These are phyloP conservation scores for Rhorus exstirpatorius DNA, from an alignment of 2,888 invertebrate species.

Conservation along the genomic window DNA sequence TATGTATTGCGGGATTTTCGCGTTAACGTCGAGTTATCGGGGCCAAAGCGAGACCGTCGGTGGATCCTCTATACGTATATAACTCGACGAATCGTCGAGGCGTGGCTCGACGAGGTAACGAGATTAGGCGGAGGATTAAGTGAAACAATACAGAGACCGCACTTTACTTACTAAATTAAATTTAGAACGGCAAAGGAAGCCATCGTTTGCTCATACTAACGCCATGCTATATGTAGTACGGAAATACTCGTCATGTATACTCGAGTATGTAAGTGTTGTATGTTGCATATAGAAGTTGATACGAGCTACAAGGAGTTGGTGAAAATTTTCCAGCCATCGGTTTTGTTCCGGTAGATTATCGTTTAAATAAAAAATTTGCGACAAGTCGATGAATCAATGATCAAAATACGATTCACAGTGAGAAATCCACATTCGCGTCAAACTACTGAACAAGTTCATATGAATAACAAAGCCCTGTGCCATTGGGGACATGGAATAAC, in stretches of 20 bases:
- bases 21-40: conserved; percentile 67
- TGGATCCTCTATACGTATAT: conserved; percentile 20
- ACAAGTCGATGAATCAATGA: too few species aligned
- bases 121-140: conserved; percentile 70
- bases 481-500: too few species aligned
- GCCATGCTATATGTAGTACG: neutral
- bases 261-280: neutral
- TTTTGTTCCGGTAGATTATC: too few species aligned
- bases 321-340: too few species aligned
- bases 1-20: conserved; percentile 47
- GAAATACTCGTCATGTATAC: neutral
- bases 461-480: too few species aligned
- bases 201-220: conserved; percentile 39
- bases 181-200: conserved; percentile 54
- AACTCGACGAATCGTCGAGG: conserved; percentile 51
- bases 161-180: conserved; percentile 69
- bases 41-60: conserved; percentile 30
- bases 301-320: neutral
- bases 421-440: too few species aligned
- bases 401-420: too few species aligned
- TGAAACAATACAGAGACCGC: conserved; percentile 70
- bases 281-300: neutral
- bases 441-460: too few species aligned
- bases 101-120: conserved; percentile 66
- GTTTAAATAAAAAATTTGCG: too few species aligned